Percentiles rank a stretch among this genome's conserved stretches.
phyloP scores from a whole-genome alignment of 2,113 vertebrate genomes.

The Lepus americanus region DNA sequence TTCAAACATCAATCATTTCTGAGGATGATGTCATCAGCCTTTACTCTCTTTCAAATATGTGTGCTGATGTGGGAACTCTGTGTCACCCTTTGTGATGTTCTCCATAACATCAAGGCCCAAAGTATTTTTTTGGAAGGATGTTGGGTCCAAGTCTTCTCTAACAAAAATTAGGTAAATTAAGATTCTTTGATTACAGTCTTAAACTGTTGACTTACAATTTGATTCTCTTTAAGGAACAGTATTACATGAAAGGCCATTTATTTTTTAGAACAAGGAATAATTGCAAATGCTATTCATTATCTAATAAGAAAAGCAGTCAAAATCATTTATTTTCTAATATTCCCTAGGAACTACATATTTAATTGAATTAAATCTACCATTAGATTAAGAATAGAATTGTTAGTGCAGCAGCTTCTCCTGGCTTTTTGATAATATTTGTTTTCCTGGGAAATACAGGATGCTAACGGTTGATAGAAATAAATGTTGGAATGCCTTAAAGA shows the following conservation, averaged over 20 bases:
- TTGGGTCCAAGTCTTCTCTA: background rate
- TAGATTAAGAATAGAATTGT: constrained; percentile 20
- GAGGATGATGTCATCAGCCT: background rate
- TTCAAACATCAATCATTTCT: background rate
- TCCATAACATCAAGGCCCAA: background rate
- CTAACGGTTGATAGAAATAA: background rate
- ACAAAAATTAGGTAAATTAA: constrained; percentile 26
- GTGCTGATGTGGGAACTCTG: background rate
- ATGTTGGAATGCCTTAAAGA: background rate
- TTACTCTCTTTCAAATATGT: background rate
- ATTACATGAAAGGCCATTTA: constrained; percentile 5
- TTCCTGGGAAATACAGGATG: background rate
- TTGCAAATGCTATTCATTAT: background rate
- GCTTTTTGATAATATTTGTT: constrained; percentile 13
- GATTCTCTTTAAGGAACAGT: constrained; percentile 45
- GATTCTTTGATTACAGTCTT: background rate
- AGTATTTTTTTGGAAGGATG: background rate
- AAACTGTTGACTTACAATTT: constrained; percentile 12
- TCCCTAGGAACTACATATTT: background rate
- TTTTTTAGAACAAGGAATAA: constrained; percentile 22
- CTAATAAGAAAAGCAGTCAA: background rate
- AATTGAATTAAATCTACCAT: constrained; percentile 15
- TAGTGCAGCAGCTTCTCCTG: background rate
- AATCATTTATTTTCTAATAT: constrained; percentile 21
- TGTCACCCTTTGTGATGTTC: background rate